Percentiles rank a stretch among this genome's conserved stretches.
Evolutionary conservation across 2,888 invertebrate species (phyloP).

Genomic region (Tridacna crocea): DNA sequence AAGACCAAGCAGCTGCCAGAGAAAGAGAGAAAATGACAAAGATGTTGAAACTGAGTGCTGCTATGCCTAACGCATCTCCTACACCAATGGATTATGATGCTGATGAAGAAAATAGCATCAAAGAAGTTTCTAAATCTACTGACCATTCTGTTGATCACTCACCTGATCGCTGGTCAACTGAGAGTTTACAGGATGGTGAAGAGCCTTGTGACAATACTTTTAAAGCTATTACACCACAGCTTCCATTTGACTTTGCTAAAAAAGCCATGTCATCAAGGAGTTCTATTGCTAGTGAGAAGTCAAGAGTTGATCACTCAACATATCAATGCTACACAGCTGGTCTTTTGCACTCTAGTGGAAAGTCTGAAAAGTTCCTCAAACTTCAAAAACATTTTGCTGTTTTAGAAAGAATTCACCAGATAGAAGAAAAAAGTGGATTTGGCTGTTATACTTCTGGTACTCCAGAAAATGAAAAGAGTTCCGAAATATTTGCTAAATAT

Average conservation of each 20-base stretch:
- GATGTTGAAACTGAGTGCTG: conserved; percentile 53
- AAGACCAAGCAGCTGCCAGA: conserved; percentile 43
- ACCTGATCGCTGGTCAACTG: conserved; percentile 41
- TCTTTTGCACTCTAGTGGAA: conserved; percentile 87
- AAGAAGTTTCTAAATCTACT: conserved; percentile 28
- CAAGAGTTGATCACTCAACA: conserved; percentile 78
- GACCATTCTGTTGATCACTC: conserved; percentile 37
- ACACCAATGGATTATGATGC: conserved; percentile 62
- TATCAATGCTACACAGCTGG: conserved; percentile 83
- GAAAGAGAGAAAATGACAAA: conserved; percentile 59
- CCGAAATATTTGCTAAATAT: conserved; percentile 62
- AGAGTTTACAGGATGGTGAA: conserved; percentile 16
- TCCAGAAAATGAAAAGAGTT: neutral
- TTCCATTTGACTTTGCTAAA: conserved; percentile 31
- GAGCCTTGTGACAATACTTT: conserved; percentile 33
- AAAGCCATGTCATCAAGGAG: conserved; percentile 60
- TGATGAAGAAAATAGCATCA: conserved; percentile 56
- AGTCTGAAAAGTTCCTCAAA: conserved; percentile 92
- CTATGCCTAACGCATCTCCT: conserved; percentile 67
- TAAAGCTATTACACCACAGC: conserved; percentile 5
- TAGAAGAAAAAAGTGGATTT: conserved; percentile 65
- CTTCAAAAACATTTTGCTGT: conserved; percentile 93
- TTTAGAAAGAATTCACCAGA: conserved; percentile 92
- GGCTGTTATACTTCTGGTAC: neutral
- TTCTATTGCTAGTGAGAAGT: conserved; percentile 78